Evolutionary conservation across 2,888 invertebrate species (phyloP).

Genomic region (Xylota sylvarum): DNA sequence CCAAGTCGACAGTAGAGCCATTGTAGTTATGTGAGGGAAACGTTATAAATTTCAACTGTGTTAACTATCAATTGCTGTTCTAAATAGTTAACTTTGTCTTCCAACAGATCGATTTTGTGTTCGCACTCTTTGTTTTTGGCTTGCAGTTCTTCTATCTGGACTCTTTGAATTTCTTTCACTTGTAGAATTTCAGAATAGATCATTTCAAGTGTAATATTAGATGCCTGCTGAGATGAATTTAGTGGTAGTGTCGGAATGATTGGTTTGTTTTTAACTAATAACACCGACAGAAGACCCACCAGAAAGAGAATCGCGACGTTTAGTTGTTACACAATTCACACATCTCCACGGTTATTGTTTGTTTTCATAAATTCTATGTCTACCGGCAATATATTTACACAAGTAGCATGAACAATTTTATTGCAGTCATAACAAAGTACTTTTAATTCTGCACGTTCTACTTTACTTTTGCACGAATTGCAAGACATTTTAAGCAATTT

Average conservation of each 20-base stretch:
- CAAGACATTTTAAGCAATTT: no score
- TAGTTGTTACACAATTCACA: no score
- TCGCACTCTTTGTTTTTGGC: constrained; percentile 9
- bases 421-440: no score
- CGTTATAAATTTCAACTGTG: constrained; percentile 26
- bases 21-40: constrained; percentile 1
- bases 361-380: no score
- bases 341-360: no score
- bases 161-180: not conserved
- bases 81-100: constrained; percentile 22
- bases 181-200: constrained; percentile 13
- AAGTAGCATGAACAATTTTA: no score
- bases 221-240: not conserved
- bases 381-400: no score
- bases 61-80: constrained; percentile 20
- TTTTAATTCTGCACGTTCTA: no score
- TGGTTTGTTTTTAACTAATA: not conserved
- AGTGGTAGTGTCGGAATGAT: not conserved
- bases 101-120: constrained; percentile 30
- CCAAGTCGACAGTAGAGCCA: constrained; percentile 24
- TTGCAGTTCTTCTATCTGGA: not conserved
- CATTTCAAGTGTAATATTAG: constrained; percentile 1
- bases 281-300: no score
- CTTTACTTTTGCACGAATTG: no score
- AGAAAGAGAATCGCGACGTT: no score